These are phyloP conservation scores for Drosophila kuntzei DNA, from an alignment of 2,888 invertebrate genomes.

Conservation along the genomic window DNA sequence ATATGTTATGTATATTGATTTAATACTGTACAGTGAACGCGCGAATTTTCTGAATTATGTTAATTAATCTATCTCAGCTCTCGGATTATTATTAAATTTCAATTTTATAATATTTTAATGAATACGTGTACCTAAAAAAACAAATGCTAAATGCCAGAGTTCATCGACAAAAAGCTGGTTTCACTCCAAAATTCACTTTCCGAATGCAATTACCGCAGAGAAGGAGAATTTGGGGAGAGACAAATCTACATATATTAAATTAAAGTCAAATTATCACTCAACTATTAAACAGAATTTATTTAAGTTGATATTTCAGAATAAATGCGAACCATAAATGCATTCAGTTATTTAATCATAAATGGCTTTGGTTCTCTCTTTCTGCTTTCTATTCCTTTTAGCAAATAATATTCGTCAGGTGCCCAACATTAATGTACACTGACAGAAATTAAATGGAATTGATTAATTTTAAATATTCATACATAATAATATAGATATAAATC, in stretches of 20 bases:
- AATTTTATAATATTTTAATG: slow-evolving; percentile 6
- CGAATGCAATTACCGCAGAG: slow-evolving; percentile 10
- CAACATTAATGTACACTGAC: background rate
- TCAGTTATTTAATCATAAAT: background rate
- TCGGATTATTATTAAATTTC: slow-evolving; percentile 4
- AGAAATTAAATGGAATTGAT: background rate
- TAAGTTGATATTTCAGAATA: background rate
- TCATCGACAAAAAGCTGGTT: slow-evolving; percentile 17
- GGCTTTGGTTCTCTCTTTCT: background rate
- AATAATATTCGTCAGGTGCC: background rate
- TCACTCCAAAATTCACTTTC: slow-evolving; percentile 11
- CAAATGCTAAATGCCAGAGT: slow-evolving; percentile 50
- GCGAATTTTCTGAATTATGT: slow-evolving; percentile 25
- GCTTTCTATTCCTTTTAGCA: background rate
- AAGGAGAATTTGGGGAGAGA: background rate
- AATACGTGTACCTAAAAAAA: background rate
- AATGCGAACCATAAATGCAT: background rate
- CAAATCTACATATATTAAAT: slow-evolving; percentile 4
- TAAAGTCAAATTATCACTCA: background rate
- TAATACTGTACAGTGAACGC: slow-evolving; percentile 16
- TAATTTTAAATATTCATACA: background rate
- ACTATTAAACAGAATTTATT: background rate
- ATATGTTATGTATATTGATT: slow-evolving; percentile 27
- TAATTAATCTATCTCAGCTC: slow-evolving; percentile 34
- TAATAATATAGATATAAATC: too few species aligned